A percentile compares a stretch with the other conserved stretches of the same genome.
These are phyloP conservation scores for Catharus ustulatus DNA, from an alignment of 2,797 vertebrate genomes.

Conservation along the genomic window DNA sequence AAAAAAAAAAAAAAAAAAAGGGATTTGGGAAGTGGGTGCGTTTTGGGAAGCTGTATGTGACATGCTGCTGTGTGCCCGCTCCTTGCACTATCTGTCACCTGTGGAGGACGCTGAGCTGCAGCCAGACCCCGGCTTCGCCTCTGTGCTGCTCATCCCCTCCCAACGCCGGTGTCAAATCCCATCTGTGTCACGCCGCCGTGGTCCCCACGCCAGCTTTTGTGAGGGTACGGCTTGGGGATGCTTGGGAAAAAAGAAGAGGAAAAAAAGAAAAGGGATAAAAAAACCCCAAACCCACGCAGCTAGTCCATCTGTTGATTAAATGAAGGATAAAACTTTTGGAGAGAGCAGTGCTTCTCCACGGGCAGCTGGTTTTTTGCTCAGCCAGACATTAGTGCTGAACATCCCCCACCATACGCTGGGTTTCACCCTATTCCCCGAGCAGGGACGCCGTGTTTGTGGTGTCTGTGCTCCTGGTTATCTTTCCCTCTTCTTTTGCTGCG, in stretches of 20 bases:
- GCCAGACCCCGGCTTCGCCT: background rate
- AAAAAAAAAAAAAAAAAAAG: background rate
- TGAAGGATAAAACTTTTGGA: constrained; percentile 77
- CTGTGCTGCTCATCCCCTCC: background rate
- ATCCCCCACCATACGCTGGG: background rate
- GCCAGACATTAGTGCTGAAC: background rate
- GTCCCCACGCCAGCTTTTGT: background rate
- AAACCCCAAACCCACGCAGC: constrained; percentile 50
- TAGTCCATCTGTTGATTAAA: constrained; percentile 77
- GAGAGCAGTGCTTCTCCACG: constrained; percentile 42
- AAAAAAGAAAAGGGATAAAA: background rate
- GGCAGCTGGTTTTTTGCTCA: constrained; percentile 48
- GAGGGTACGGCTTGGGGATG: constrained; percentile 11
- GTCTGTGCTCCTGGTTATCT: background rate
- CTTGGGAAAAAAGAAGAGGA: background rate
- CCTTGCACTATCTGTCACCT: constrained; percentile 59
- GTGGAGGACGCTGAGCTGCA: constrained; percentile 64
- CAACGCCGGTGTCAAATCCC: constrained; percentile 3
- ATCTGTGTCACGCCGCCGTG: constrained; percentile 20
- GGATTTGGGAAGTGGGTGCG: background rate
- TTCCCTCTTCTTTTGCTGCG: background rate
- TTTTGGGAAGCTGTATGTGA: background rate
- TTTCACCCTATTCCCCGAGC: background rate
- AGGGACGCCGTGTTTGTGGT: background rate
- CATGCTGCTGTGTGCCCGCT: background rate